Evolutionary conservation across 2,888 invertebrate genomes (phyloP).

Genomic region (Xylophagus ater): DNA sequence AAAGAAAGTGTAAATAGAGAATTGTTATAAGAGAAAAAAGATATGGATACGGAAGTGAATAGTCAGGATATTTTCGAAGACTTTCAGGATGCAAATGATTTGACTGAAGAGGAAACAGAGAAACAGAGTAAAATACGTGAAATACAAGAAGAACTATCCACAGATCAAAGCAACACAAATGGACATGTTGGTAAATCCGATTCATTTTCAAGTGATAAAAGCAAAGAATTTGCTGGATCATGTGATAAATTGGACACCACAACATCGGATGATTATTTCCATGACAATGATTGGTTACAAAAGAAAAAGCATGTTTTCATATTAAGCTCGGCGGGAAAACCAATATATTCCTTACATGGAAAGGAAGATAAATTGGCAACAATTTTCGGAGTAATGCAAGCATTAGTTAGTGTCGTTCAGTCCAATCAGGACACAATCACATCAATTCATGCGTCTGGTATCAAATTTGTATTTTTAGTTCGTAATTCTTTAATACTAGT

Average conservation of each 20-base stretch:
- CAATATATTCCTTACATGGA: constrained; percentile 87
- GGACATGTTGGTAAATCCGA: constrained; percentile 20
- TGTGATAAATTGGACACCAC: constrained; percentile 16
- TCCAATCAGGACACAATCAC: constrained; percentile 72
- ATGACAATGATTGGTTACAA: constrained; percentile 65
- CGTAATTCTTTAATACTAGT: constrained; percentile 87
- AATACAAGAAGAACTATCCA: constrained; percentile 27
- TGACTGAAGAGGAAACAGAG: constrained; percentile 24
- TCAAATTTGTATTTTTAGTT: constrained; percentile 82
- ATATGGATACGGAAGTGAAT: constrained; percentile 14
- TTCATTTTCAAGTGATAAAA: constrained; percentile 23
- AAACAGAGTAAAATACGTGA: constrained; percentile 32
- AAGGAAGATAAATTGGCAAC: constrained; percentile 90
- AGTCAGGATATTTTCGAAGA: constrained; percentile 52
- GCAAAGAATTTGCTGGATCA: constrained; percentile 26
- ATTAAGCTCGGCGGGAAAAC: constrained; percentile 90
- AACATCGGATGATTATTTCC: constrained; percentile 48
- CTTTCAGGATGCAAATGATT: constrained; percentile 45
- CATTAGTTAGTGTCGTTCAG: constrained; percentile 81
- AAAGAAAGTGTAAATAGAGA: too few species aligned
- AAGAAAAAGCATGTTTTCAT: constrained; percentile 92
- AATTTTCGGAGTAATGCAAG: constrained; percentile 89
- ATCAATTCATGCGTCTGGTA: constrained; percentile 73
- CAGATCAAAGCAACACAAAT: constrained; percentile 11
- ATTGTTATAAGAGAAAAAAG: too few species aligned